Evolutionary conservation across 2,888 invertebrate species (phyloP).

Genomic region (Caradrina kadenii): DNA sequence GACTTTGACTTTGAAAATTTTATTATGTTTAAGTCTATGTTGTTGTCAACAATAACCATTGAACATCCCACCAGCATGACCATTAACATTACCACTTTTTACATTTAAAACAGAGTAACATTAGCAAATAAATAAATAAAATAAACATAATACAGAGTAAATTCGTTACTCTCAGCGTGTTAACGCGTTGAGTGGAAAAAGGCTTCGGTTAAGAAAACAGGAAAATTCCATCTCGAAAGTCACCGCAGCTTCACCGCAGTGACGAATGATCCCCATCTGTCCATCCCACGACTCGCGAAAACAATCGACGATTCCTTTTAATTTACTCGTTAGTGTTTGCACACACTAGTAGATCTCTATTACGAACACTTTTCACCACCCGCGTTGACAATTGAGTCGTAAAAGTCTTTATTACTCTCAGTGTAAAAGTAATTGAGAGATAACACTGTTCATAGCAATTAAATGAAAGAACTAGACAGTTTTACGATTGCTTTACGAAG

Average conservation of each 20-base stretch:
- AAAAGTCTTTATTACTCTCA: slow-evolving; percentile 43
- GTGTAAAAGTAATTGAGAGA: slow-evolving; percentile 44
- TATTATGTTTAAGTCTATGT: too few relatives aligned
- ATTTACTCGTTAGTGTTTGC: slow-evolving; percentile 49
- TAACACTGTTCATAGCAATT: slow-evolving; percentile 30
- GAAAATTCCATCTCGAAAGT: slow-evolving; percentile 58
- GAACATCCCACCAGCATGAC: too few relatives aligned
- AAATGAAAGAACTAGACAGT: slow-evolving; percentile 32
- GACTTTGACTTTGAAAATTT: too few relatives aligned
- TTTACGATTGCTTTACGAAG: slow-evolving; percentile 31
- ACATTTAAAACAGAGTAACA: too few relatives aligned
- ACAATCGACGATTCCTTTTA: slow-evolving; percentile 59
- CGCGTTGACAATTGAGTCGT: slow-evolving; percentile 45
- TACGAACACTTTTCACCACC: slow-evolving; percentile 13
- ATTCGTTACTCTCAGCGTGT: slow-evolving; percentile 13
- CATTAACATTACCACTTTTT: too few relatives aligned
- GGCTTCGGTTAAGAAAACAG: slow-evolving; percentile 53
- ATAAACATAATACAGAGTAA: slow-evolving; percentile 13
- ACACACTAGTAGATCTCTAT: slow-evolving; percentile 27
- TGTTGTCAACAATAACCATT: too few relatives aligned
- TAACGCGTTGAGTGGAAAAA: slow-evolving; percentile 36
- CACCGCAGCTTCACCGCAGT: slow-evolving; percentile 43
- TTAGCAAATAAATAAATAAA: background rate
- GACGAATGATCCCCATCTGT: slow-evolving; percentile 51
- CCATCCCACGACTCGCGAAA: slow-evolving; percentile 10